Base-by-base conservation (phyloP, 1,140 invertebrate species). In the Hesperophylax magnus region DNA sequence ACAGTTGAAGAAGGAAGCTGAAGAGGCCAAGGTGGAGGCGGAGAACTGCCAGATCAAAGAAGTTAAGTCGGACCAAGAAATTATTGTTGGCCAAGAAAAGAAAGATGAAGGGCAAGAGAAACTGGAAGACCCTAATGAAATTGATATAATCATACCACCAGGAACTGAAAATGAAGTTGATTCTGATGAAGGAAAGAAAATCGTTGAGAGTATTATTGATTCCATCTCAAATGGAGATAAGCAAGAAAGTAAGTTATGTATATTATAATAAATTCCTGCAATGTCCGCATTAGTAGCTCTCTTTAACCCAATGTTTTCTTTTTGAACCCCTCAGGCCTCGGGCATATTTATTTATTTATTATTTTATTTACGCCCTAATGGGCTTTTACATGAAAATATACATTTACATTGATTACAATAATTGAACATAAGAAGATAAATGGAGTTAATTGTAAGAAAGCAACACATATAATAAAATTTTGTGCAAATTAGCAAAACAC, bases 121-220 rank as follows among this genome's bases (percentile, higher is more conserved):
- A 31, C 52, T 63, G 17, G 54, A 52, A 17, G 72, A 74, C 52
- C 9, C 80, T 18, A 88, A 87, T 78, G 87, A 88, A 27, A 87
- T 89, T 18, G 87, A 89, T 47, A 78, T 89, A 39, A 79, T 89
- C 11, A 47, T 47, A n/a, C 82, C 89, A 53, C 87, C 88, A 80
- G 88, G 89, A 54, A 90, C 87, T 83, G 89, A 90, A 77, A 87
- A 89, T 15, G 88, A 92, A 78, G 93, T 95, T 52, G 93, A 94
- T 86, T 93, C 95, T 11, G 96, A 97, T 84, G 95, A 97, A 85
- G 96, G 96, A 1, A 98, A 98, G 86, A 97, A 97, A 88, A 96
- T 98, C 84, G 96, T 98, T 14, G 96, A 98, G 88, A 96, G 94
- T 83, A 95, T 97, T 56, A 96, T 94, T 0, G 96, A 97, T 87